These are phyloP conservation scores for Drosophila arizonae DNA, from an alignment of 1,140 invertebrate genomes.

Conservation along the genomic window DNA sequence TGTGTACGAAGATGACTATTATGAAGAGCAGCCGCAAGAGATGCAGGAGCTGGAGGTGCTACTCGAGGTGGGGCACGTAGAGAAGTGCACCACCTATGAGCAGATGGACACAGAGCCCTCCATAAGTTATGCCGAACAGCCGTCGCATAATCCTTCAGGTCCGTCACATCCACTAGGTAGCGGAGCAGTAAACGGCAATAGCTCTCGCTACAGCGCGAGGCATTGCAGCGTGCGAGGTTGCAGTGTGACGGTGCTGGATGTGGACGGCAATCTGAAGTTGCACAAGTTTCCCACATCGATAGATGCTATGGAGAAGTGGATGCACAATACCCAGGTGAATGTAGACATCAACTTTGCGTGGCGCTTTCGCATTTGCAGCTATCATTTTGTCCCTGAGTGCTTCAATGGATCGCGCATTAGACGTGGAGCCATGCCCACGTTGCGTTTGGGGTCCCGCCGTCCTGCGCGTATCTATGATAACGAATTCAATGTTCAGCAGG, in stretches of 20 bases:
- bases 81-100: constrained; percentile 64
- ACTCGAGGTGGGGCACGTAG: constrained; percentile 66
- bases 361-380: constrained; percentile 72
- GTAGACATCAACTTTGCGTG: constrained; percentile 56
- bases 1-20: not conserved
- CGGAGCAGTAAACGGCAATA: not conserved
- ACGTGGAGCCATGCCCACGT: constrained; percentile 61
- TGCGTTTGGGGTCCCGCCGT: constrained; percentile 46
- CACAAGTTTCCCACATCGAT: constrained; percentile 63
- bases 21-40: constrained; percentile 26
- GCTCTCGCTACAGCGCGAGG: constrained; percentile 46
- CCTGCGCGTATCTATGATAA: constrained; percentile 52
- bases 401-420: constrained; percentile 57
- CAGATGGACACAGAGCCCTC: constrained; percentile 44
- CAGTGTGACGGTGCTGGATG: constrained; percentile 41
- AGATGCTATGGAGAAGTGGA: constrained; percentile 62
- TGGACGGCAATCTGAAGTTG: constrained; percentile 48
- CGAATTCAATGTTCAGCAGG: constrained; percentile 45
- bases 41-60: constrained; percentile 57
- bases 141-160: not conserved
- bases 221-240: constrained; percentile 64
- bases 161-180: not conserved
- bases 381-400: constrained; percentile 60
- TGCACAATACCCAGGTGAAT: constrained; percentile 67
- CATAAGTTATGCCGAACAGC: constrained; percentile 14